Base-by-base conservation (phyloP, 1,140 invertebrate species). In the Lepidurus couesii region DNA sequence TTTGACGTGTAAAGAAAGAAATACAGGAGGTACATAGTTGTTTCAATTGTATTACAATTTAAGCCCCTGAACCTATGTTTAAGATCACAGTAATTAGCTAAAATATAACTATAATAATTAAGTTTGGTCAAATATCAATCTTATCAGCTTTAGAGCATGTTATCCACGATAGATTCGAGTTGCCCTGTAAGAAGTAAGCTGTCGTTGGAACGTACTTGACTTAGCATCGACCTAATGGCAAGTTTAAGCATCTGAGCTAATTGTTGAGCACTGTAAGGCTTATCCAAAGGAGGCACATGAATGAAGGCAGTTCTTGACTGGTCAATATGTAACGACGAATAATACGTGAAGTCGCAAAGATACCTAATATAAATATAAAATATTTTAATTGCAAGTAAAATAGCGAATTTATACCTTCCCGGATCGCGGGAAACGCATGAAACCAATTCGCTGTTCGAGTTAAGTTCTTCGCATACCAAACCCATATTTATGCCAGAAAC, bases 271-370 rank as follows among this genome's bases (percentile, higher is more conserved):
- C 81, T 83, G 80, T 85, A 86, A 4, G 84, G 84, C 75, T 83
- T 81, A 76, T 85, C 81, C 21, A 88, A 79, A 16, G 85, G 84
- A 44, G 88, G 88, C 21, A 89, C 86, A 80, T 89, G 87, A 53
- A 89, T 86, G 81, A 88, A 89, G 3, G 86, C 86, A n/a, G 86
- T 83, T 24, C 84, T 81, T 21, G 80, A 81, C 74, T 80, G 81
- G 80, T 87, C 83, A 44, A 86, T 84, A 79, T 83, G 82, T 74
- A 89, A 81, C 42, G 87, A 88, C 44, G 83, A 82, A 82, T 85
- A 89, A 82, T 85, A 89, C 44, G 85, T 86, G 81, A 86, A 89
- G 79, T 88, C 87, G 82, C 88, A 89, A 9, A 89, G 82, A 81
- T 87, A 89, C 79, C 53, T 65, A 65, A 65, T 1, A 16, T 65